Evolutionary conservation across 2,113 vertebrate species (phyloP).

Genomic region (Telmatochromis brichardi): DNA sequence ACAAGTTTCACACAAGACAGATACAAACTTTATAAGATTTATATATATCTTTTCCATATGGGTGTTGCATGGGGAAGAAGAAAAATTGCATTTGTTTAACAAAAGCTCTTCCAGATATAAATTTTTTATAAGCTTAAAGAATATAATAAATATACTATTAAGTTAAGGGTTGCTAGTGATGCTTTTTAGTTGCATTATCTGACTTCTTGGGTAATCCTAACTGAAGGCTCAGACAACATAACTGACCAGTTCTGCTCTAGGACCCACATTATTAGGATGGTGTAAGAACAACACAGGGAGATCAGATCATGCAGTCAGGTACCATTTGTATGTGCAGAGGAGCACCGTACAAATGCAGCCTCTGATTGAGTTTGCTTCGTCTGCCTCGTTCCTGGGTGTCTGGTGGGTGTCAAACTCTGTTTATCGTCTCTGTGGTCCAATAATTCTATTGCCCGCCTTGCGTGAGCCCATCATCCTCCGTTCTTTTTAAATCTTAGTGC

Average conservation of each 20-base stretch:
- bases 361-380: background rate
- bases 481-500: background rate
- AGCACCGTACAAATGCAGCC: background rate
- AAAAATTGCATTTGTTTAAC: background rate
- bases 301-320: background rate
- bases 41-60: no score
- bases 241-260: background rate
- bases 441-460: background rate
- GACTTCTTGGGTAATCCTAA: background rate
- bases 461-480: background rate
- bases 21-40: no score
- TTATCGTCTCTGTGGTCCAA: background rate
- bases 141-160: background rate
- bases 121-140: background rate
- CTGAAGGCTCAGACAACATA: background rate
- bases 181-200: background rate
- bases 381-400: background rate
- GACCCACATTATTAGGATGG: background rate
- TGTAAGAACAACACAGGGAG: background rate
- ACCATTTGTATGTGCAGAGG: background rate
- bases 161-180: background rate
- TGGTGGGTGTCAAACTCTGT: background rate
- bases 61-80: background rate
- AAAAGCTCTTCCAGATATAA: background rate
- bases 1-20: no score